Evolutionary conservation across 1,140 invertebrate species (phyloP).

Genomic region (Achatina immaculata): DNA sequence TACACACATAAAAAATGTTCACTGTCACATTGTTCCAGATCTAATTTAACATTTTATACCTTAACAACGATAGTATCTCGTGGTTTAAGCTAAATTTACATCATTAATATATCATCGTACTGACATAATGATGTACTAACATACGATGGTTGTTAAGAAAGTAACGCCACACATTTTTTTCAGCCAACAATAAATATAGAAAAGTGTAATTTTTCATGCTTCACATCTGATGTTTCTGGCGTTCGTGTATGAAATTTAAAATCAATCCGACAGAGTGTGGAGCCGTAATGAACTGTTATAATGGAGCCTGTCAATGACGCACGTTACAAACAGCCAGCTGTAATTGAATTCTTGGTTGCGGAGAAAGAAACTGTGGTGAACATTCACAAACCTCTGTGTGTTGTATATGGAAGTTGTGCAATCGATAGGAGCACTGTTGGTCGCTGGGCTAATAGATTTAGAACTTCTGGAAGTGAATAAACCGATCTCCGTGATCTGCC

Average conservation of each 20-base stretch:
- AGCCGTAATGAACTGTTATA: neutral
- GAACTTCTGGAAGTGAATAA: neutral
- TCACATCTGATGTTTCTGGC: neutral
- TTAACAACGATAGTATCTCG: no score
- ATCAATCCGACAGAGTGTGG: neutral
- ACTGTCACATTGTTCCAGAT: no score
- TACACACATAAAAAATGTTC: no score
- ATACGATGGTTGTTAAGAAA: neutral
- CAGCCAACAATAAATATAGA: neutral
- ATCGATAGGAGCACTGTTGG: neutral
- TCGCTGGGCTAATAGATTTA: neutral
- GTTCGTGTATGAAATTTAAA: neutral
- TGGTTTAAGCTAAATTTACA: no score
- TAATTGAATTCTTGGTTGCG: slow-evolving; percentile 1
- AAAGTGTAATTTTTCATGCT: neutral
- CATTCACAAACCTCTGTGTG: neutral
- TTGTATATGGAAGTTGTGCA: no score
- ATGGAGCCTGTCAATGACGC: neutral
- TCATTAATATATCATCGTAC: no score
- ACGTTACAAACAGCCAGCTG: neutral
- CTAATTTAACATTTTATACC: no score
- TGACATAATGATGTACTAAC: no score
- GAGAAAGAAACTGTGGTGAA: neutral
- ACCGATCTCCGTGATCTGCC: neutral
- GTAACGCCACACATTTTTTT: neutral